Evolutionary conservation across 2,113 vertebrate genomes (phyloP), one percentile per base, ranked within the genome.

Genomic region (Sialia sialis): DNA sequence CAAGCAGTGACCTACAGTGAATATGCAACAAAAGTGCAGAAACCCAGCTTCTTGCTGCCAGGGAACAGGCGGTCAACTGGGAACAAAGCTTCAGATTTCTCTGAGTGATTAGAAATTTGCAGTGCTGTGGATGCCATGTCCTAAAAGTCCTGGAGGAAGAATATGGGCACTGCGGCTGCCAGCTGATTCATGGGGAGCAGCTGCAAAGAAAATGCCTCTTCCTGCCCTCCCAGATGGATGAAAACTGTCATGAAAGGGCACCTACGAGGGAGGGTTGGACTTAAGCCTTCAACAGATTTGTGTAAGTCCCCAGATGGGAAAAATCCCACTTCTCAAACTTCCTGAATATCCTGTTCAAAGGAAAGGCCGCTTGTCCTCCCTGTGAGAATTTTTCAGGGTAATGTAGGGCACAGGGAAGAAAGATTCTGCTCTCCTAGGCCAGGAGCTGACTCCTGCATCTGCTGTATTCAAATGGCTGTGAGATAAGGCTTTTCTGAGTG

Each of bases 211-310:
- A 64, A 77, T 90, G 76, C 86, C 70, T 84, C 94, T 96, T 87
- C 70, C 64, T 94, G 94, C 77, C 74, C 59, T 94, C 76, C 74
- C 44, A 87, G 85, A 82, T 94, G 79, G 90, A 97, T 22, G 13
- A 62, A 93, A 93, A 87, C 19, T 54, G 20, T 81, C 68, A 59
- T 67, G 67, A 72, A 67, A 85, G 54, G 41, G 7, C 17, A 10
- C 38, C 34, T 70, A 30, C 26, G 49, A 87, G 59, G 60, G 9
- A 73, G 44, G 56, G n/a, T 36, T 68, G 54, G 34, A n/a, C 44
- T 96, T 90, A 56, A 94, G 56, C 26, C 52, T 85, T 43, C 83
- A 63, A 59, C 39, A 93, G 90, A 79, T 93, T 58, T 81, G n/a
- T 76, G 25, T 43, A 74, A 86, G 49, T 54, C 15, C 16, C 30